Conservation (phyloP, 2,888 invertebrate species). For the Vesta saturnalis region DNA sequence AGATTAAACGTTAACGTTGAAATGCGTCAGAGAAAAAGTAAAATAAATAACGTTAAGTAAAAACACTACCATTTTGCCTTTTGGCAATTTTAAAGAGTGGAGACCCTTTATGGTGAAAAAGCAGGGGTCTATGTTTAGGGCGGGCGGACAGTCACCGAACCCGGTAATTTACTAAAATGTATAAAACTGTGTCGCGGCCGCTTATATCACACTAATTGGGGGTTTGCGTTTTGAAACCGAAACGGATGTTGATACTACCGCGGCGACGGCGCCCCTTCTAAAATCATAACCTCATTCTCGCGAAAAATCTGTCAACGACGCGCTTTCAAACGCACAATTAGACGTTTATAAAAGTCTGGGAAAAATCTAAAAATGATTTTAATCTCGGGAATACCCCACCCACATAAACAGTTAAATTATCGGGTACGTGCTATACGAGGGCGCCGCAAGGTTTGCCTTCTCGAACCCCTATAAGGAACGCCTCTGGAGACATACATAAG, state of each 20-base stretch:
- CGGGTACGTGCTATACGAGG: slow-evolving; percentile 54
- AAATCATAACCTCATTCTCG: neutral
- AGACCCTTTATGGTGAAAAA: slow-evolving; percentile 3
- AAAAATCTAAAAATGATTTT: slow-evolving; percentile 52
- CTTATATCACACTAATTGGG: slow-evolving; percentile 36
- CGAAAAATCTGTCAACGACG: slow-evolving; percentile 1
- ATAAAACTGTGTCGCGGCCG: slow-evolving; percentile 50
- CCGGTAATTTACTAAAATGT: slow-evolving; percentile 62
- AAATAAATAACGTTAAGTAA: slow-evolving; percentile 16
- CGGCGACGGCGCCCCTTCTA: neutral
- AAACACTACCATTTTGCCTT: slow-evolving; percentile 20
- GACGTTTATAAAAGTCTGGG: slow-evolving; percentile 48
- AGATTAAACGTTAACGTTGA: slow-evolving; percentile 4
- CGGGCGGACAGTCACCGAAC: slow-evolving; percentile 60
- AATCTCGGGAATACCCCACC: slow-evolving; percentile 56
- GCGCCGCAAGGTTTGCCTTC: slow-evolving; percentile 58
- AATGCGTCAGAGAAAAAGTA: neutral
- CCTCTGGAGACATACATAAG: slow-evolving; percentile 60
- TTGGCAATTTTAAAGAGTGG: slow-evolving; percentile 12
- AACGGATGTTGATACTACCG: neutral
- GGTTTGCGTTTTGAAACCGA: neutral
- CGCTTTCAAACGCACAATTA: slow-evolving; percentile 26
- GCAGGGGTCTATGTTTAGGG: slow-evolving; percentile 60
- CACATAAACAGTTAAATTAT: slow-evolving; percentile 59
- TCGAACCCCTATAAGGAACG: slow-evolving; percentile 57